phyloP scores from a whole-genome alignment of 2,888 invertebrate species.

The Crioceris asparagi region DNA sequence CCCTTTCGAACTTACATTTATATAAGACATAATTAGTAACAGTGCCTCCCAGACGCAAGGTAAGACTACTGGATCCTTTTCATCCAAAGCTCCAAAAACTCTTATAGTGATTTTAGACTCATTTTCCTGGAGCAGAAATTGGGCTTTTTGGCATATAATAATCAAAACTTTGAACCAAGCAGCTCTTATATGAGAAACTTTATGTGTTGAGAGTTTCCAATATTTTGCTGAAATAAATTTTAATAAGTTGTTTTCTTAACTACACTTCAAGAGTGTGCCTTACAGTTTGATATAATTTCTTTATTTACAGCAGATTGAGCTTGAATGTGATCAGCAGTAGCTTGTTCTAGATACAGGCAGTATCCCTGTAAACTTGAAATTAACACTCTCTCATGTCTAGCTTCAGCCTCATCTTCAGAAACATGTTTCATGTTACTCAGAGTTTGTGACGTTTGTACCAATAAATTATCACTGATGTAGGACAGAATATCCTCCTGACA shows the following conservation, averaged over 20 bases:
- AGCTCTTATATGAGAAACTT: slow-evolving; percentile 40
- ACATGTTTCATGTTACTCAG: slow-evolving; percentile 43
- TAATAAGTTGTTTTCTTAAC: neutral
- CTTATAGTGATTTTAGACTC: slow-evolving; percentile 46
- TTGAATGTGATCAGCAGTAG: slow-evolving; percentile 41
- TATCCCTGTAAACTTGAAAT: slow-evolving; percentile 56
- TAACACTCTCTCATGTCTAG: slow-evolving; percentile 55
- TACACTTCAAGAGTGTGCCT: neutral
- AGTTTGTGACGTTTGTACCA: slow-evolving; percentile 46
- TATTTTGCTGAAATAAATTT: slow-evolving; percentile 38
- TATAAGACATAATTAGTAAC: slow-evolving; percentile 47
- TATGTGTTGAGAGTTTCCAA: slow-evolving; percentile 59
- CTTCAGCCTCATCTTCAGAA: slow-evolving; percentile 55
- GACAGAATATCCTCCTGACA: slow-evolving; percentile 72
- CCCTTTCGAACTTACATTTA: slow-evolving; percentile 41
- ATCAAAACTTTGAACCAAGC: slow-evolving; percentile 62
- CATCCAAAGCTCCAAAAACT: slow-evolving; percentile 56
- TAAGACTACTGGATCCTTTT: slow-evolving; percentile 55
- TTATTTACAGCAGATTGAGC: slow-evolving; percentile 39
- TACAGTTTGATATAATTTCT: slow-evolving; percentile 36
- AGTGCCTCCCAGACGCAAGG: slow-evolving; percentile 66
- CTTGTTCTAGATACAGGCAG: slow-evolving; percentile 48
- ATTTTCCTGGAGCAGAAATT: slow-evolving; percentile 43
- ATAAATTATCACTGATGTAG: slow-evolving; percentile 61
- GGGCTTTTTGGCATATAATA: slow-evolving; percentile 48